Evolutionary conservation across 2,888 invertebrate genomes (phyloP), one percentile per base, ranked within the genome.

Genomic region (Xanthia togata): DNA sequence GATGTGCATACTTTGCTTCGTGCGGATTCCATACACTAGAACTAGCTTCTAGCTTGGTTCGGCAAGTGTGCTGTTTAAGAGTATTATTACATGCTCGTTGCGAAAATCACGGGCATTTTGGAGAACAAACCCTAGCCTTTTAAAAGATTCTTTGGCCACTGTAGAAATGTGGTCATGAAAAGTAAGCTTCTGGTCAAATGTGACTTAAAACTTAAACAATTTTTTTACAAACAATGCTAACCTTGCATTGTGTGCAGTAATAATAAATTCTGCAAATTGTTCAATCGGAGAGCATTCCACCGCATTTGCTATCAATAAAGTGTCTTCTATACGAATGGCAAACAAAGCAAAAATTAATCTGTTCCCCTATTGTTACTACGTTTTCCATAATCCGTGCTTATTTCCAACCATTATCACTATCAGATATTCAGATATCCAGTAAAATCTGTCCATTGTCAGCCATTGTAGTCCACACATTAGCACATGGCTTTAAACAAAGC

Each of bases 401-500:
- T 86, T 65, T 71, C 55, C 64, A 64, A 44, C 71, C 70, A 83
- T 73, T 78, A 75, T 79, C 69, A 74, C 71, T 79, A 83, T 73
- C 78, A 65, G 86, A 77, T 73, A 77, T 78, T 69, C 77, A 64
- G 83, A 77, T 76, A 82, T 78, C 73, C 73, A 76, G 74, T 80
- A 59, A 87, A 84, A 83, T 86, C 84, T 59, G 71, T 59, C 73
- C 73, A 78, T 74, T 82, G 83, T 78, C 57, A 23, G 47, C 73
- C 70, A 72, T 62, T 75, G 63, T 78, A 35, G 50, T 67, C 75
- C 64, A 74, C 77, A 87, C 60, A 82, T 87, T 78, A 85, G 80
- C 64, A 73, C 64, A 47, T 81, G 83, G 69, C 35, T 72, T 68
- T 64, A 81, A 84, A 89, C 84, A 88, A 88, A 82, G 81, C 78